Base-by-base conservation (phyloP, 2,888 invertebrate genomes). In the Lasioglossum calceatum region DNA sequence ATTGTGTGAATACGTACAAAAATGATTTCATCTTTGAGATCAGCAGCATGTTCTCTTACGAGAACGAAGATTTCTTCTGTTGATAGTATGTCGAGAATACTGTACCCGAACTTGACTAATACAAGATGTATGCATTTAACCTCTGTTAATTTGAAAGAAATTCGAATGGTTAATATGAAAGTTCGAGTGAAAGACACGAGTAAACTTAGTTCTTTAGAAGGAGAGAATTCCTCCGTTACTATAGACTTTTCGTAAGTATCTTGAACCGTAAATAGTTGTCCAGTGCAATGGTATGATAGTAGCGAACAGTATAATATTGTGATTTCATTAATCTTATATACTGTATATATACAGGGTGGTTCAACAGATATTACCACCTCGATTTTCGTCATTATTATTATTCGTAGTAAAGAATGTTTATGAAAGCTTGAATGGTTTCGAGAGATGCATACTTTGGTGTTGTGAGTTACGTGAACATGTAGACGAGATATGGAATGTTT, bases 311-410 rank as follows among this genome's bases (percentile, higher is more conserved):
- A 1, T 27, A 10, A 23, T 50, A 14, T 32, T 47, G 7, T 32
- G 39, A 27, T 27, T 14, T 76, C 87, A 89, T 89, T 96, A 47
- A 4, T 47, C 14, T 14, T 44, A 14, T 44, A 14, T 36, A 36
- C 36, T 36, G 3, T 36, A 36, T 36, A 36, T 36, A 36, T 36
- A 36, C 36, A 36, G 4, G 36, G 36, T 36, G 36, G 36, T 36
- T 36, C 36, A 36, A 0, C 3, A 36, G 36, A 36, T 36, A 36
- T 36, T 36, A 36, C 4, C 36, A 36, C 36, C 36, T 4, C 36
- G 36, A 36, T 36, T 4, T 36, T 36, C 36, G 36, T 36, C 36
- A 36, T 36, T 36, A 36, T 36, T 36, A 36, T 36, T 36, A 36
- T 36, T 36, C 4, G 4, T 36, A 36, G 4, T 4, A 36, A 36